Evolutionary conservation across 1,140 invertebrate species (phyloP), one percentile per base, ranked within the genome.

Genomic region (Bactericera cockerelli): DNA sequence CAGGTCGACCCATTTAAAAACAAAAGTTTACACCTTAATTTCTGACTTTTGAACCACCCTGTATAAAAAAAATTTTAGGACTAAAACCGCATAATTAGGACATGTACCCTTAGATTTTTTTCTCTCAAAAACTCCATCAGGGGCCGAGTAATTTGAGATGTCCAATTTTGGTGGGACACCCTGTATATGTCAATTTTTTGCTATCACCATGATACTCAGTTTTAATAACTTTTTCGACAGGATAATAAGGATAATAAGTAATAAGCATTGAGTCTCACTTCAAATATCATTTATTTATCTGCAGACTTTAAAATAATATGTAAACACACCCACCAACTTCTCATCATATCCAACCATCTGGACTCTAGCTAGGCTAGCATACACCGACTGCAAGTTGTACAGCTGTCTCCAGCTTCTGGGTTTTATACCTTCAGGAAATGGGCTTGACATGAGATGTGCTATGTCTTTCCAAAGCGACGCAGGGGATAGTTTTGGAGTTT

Each of bases 271-370:
- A 38, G n/a, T 38, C 13, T 13, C n/a, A 38, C n/a, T 13, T n/a
- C n/a, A n/a, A n/a, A n/a, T n/a, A n/a, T n/a, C n/a, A n/a, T n/a
- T n/a, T 55, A 55, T 55, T 55, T 11, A 16, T 16, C 53, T 11
- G 11, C 11, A 11, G 11, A 55, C 24, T 11, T 11, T 11, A 55
- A 11, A 21, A 55, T 55, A 55, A 11, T 11, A 16, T 16, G 26
- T 1, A 57, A n/a, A n/a, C n/a, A 26, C 56, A 70, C 74, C 74
- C 75, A 89, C 88, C 69, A 93, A 78, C 75, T 91, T 91, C 73
- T 99, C 89, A 75, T 93, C 92, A 73, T 95, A 98, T 57, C 92
- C 93, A 65, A 98, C 89, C 64, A 89, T 83, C 68, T 91, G 87
- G 14, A 98, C 89, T 68, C 87, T 83, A 0, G 89, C 79, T 14